phyloP scores from a whole-genome alignment of 2,113 vertebrate genomes.

The Dromas ardeola region DNA sequence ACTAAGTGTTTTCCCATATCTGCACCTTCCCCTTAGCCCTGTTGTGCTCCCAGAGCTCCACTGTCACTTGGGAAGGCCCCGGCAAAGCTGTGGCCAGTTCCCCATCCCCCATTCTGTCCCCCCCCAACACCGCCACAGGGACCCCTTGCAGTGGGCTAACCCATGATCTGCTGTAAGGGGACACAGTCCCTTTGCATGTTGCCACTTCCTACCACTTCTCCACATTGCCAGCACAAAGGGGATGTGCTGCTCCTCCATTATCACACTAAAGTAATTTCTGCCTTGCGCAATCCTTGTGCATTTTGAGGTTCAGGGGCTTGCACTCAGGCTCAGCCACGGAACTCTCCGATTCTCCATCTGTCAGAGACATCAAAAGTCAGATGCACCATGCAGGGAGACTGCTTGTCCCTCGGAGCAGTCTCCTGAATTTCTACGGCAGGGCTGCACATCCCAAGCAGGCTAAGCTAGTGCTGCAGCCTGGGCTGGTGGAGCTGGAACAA shows the following conservation, averaged over 20 bases:
- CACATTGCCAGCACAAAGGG: neutral
- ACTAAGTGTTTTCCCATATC: neutral
- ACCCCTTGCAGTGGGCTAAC: neutral
- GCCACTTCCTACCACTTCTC: neutral
- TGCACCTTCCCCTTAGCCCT: neutral
- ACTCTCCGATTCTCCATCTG: rapidly evolving
- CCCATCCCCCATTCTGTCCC: neutral
- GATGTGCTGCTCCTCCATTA: neutral
- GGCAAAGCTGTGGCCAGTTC: neutral
- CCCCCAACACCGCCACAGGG: neutral
- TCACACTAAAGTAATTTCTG: neutral
- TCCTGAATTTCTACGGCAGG: rapidly evolving
- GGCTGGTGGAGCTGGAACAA: neutral
- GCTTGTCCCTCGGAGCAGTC: rapidly evolving
- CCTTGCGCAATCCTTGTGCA: neutral
- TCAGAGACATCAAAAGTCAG: neutral
- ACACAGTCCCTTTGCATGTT: rapidly evolving
- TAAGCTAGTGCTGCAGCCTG: neutral
- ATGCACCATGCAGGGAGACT: rapidly evolving
- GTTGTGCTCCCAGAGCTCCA: neutral
- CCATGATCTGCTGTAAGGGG: neutral
- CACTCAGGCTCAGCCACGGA: neutral
- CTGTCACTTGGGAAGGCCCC: neutral
- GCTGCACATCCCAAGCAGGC: neutral
- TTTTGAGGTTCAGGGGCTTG: neutral